Evolutionary conservation across 2,797 vertebrate species (phyloP), one percentile per base, ranked within the genome.

Genomic region (Chelon auratus): DNA sequence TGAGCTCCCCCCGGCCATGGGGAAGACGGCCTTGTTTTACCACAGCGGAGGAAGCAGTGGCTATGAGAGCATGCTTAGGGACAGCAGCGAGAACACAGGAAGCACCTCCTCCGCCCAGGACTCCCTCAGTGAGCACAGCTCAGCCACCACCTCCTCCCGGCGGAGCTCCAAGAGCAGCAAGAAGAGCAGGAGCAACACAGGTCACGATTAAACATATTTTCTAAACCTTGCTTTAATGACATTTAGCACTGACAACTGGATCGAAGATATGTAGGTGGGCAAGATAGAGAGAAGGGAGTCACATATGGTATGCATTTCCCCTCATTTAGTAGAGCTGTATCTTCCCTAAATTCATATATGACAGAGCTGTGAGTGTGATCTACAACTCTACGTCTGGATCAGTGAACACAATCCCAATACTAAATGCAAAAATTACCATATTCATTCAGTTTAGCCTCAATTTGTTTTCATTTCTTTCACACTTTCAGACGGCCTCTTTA

Each of bases 1-100:
- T 6, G 95, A 97, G 85, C 94, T 99, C 13, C 98, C 98, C 3
- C 98, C 98, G 0, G 98, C 98, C 86, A 99, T 99, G 98, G 98
- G 98, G 30, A 98, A 98, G 89, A 99, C 98, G 0, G 96, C 98
- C 18, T 89, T 99, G 42, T 99, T 99, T 85, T 99, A 99, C 87
- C 98, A 99, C 94, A 99, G 97, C 0, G 98, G 98, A 1, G 97
- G 98, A 69, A 99, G 98, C 94, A 99, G 98, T 0, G 97, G 98
- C 69, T 99, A 99, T 0, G 98, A 99, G 92, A 99, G 98, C 92
- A 96, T 99, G 97, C 95, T 99, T 70, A 94, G 98, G 39, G 98
- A 99, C 94, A 95, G 98, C 94, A 95, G 98, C 0, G 98, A 99
- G 92, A 97, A 97, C 2, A 99, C 98, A 0, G 98, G 98, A 0